Evolutionary conservation across 2,797 vertebrate genomes (phyloP).

Genomic region (Macropodus opercularis): DNA sequence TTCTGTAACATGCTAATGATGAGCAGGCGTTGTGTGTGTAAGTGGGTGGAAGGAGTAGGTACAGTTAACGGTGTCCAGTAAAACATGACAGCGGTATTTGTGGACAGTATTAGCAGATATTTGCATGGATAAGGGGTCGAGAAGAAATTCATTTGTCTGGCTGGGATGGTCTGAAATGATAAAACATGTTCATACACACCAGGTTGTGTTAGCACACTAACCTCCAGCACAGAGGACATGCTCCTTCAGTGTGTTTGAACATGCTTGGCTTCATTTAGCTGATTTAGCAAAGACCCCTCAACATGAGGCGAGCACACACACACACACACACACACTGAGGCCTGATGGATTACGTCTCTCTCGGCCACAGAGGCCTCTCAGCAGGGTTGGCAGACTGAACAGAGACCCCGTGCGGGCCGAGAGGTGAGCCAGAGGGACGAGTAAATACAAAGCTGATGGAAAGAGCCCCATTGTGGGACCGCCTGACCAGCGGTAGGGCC

Average conservation of each 20-base stretch:
- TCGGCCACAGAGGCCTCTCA: constrained; percentile 67
- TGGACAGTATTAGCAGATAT: constrained; percentile 48
- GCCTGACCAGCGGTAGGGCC: constrained; percentile 68
- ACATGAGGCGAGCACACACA: constrained; percentile 53
- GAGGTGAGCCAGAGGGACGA: constrained; percentile 75
- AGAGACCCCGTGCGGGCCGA: constrained; percentile 75
- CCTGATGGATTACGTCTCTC: constrained; percentile 72
- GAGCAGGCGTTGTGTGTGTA: constrained; percentile 14
- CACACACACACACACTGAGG: constrained; percentile 55
- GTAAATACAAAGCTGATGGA: constrained; percentile 76
- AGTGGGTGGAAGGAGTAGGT: constrained; percentile 21
- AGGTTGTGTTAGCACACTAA: constrained; percentile 40
- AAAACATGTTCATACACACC: constrained; percentile 51
- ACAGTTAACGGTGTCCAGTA: constrained; percentile 41
- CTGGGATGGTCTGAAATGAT: constrained; percentile 40
- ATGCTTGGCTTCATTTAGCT: constrained; percentile 63
- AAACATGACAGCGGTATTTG: constrained; percentile 57
- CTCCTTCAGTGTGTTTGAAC: constrained; percentile 57
- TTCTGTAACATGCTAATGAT: constrained; percentile 35
- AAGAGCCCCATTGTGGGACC: constrained; percentile 65
- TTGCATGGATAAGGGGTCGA: constrained; percentile 49
- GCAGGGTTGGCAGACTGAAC: constrained; percentile 75
- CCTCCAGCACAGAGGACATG: constrained; percentile 37
- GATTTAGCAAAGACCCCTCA: constrained; percentile 59
- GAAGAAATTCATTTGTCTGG: constrained; percentile 53